Evolutionary conservation across 2,888 invertebrate species (phyloP), one percentile per base, ranked within the genome.

Genomic region (Tineola bisselliella): DNA sequence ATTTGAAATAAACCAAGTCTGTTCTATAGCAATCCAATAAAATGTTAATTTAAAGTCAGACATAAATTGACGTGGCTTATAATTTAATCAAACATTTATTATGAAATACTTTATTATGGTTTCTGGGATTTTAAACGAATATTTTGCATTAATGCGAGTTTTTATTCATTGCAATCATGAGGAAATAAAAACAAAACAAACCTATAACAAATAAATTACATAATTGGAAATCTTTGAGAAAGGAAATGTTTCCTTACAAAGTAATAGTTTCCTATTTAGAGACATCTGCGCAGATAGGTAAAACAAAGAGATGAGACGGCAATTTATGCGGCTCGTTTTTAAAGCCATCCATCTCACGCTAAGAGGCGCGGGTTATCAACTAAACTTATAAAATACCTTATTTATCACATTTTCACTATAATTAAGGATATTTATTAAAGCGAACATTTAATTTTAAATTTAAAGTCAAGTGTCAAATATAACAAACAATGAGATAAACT

Each of bases 211-310:
- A n/a, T n/a, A n/a, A n/a, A n/a, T n/a, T n/a, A n/a, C n/a, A n/a
- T n/a, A n/a, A n/a, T n/a, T n/a, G n/a, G n/a, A n/a, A n/a, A n/a
- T n/a, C n/a, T n/a, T n/a, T n/a, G n/a, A n/a, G n/a, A n/a, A n/a
- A n/a, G n/a, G n/a, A 38, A 38, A 38, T 38, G n/a, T 38, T 38
- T 38, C 38, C 10, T 6, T 38, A 10, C n/a, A 38, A 10, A 12
- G 10, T 38, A 12, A 3, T 38, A 38, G 38, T 10, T 38, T 38
- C 75, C 76, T 77, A 79, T 75, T 75, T 38, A 18, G 73, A 73
- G 71, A 76, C 73, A 76, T 76, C 73, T 72, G 72, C 69, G 62
- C 66, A 67, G 74, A 75, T 76, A 76, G 76, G 71, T 77, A 76
- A 44, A 71, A 76, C 76, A 76, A 77, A 75, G 75, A 75, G 71